Evolutionary conservation across 1,140 invertebrate species (phyloP).

Genomic region (Campodea augens): DNA sequence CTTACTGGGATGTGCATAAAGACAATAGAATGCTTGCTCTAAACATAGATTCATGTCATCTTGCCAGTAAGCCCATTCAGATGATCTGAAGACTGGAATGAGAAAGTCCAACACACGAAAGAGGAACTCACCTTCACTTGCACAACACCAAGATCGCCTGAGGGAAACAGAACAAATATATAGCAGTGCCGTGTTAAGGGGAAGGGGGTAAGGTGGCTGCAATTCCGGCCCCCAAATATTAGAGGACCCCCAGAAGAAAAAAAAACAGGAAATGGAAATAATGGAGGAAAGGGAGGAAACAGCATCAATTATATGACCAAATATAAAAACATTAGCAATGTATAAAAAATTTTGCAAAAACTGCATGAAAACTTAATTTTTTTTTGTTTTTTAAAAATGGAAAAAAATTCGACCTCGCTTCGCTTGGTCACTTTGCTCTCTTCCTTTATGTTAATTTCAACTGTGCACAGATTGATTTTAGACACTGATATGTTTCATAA

Average conservation of each 20-base stretch:
- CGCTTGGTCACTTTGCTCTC: no score
- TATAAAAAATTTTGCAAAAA: no score
- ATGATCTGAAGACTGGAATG: slow-evolving; percentile 39
- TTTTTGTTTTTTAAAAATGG: neutral
- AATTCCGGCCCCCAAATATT: neutral
- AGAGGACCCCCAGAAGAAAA: neutral
- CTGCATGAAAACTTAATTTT: neutral
- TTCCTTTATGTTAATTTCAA: no score
- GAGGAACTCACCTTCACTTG: slow-evolving; percentile 51
- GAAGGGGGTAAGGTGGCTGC: no score
- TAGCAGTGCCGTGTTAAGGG: no score
- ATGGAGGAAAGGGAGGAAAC: no score
- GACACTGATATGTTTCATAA: no score
- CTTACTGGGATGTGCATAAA: slow-evolving; percentile 68
- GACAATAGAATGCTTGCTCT: slow-evolving; percentile 74
- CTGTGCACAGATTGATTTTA: no score
- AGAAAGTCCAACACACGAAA: slow-evolving; percentile 55
- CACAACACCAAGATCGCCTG: slow-evolving; percentile 50
- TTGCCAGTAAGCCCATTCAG: slow-evolving; percentile 25
- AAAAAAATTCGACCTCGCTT: neutral
- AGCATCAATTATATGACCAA: no score
- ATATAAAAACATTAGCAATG: no score
- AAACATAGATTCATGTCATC: slow-evolving; percentile 42
- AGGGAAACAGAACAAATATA: slow-evolving; percentile 7
- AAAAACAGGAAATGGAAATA: neutral